These are phyloP conservation scores for Aradus depressus DNA, from an alignment of 2,888 invertebrate genomes.

Conservation along the genomic window DNA sequence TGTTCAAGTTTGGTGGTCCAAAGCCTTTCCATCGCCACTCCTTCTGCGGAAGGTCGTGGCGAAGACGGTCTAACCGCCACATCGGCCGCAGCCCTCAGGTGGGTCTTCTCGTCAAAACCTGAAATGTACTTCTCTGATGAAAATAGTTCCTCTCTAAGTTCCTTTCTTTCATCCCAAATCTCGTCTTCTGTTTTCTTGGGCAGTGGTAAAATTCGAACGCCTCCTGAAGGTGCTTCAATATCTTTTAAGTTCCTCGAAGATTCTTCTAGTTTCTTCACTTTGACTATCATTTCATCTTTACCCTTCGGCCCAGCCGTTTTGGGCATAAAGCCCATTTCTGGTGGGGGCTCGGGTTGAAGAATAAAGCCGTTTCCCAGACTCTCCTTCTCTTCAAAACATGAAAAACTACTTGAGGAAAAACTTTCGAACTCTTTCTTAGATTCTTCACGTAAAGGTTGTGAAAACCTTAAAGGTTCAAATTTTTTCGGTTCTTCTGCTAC, in stretches of 20 bases:
- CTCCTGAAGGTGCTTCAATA: constrained; percentile 46
- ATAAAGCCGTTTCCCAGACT: constrained; percentile 31
- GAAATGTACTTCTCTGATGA: constrained; percentile 9
- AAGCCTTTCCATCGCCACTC: constrained; percentile 53
- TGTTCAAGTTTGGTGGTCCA: constrained; percentile 41
- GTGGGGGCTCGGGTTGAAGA: constrained; percentile 56
- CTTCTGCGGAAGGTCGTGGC: constrained; percentile 51
- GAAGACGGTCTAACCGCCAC: constrained; percentile 38
- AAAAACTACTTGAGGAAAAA: constrained; percentile 8
- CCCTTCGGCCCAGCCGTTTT: constrained; percentile 38
- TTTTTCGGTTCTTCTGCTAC: constrained; percentile 4
- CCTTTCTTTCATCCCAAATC: constrained; percentile 6
- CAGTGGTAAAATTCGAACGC: constrained; percentile 42
- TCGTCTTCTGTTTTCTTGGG: constrained; percentile 12
- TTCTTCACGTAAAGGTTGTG: constrained; percentile 8
- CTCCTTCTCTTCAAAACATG: constrained; percentile 6
- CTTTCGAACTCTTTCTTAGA: constrained; percentile 2
- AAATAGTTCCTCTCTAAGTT: constrained; percentile 7
- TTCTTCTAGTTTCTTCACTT: constrained; percentile 49
- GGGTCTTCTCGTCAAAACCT: constrained; percentile 30
- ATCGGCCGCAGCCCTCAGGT: constrained; percentile 35
- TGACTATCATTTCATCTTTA: constrained; percentile 45
- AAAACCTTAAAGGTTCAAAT: constrained; percentile 11
- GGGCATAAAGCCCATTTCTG: constrained; percentile 53
- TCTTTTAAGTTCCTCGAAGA: constrained; percentile 43